Conservation (phyloP, 35 echinoderm and acorn worm species). For the Stichopus chloronotus region DNA sequence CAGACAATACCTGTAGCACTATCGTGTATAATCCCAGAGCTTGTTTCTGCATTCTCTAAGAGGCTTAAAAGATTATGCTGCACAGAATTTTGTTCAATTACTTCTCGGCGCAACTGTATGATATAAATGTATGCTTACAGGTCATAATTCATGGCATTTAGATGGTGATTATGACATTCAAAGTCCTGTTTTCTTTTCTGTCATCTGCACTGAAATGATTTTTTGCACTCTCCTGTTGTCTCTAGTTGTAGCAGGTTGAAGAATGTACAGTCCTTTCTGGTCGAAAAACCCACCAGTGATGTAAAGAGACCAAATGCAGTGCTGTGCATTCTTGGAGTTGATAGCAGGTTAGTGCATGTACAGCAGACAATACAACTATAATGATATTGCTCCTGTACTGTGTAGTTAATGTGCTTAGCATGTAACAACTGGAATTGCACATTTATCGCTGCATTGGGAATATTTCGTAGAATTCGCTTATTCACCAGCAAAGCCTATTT, state of each 20-base stretch:
- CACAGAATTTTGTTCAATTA: too few species aligned
- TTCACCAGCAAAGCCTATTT: too few species aligned
- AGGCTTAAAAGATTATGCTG: too few species aligned
- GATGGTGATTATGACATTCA: too few species aligned
- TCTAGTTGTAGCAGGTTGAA: slow-evolving; percentile 82
- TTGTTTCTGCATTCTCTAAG: too few species aligned
- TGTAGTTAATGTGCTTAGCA: background rate
- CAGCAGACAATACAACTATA: too few species aligned
- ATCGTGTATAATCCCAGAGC: too few species aligned
- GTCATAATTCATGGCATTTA: too few species aligned
- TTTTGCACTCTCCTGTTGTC: background rate
- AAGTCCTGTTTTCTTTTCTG: background rate
- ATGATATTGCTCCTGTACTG: background rate
- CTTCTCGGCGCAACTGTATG: too few species aligned
- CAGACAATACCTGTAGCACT: too few species aligned
- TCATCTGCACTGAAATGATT: background rate
- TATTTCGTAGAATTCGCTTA: too few species aligned
- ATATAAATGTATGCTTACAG: too few species aligned
- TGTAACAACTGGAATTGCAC: background rate
- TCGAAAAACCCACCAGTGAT: background rate
- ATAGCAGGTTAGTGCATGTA: slow-evolving; percentile 77
- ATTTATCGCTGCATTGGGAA: background rate
- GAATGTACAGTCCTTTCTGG: slow-evolving; percentile 74
- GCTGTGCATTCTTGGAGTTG: slow-evolving; percentile 89
- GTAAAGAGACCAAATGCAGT: slow-evolving; percentile 68